phyloP scores from a whole-genome alignment of 2,888 invertebrate genomes.

The Sarcophaga rosellei region DNA sequence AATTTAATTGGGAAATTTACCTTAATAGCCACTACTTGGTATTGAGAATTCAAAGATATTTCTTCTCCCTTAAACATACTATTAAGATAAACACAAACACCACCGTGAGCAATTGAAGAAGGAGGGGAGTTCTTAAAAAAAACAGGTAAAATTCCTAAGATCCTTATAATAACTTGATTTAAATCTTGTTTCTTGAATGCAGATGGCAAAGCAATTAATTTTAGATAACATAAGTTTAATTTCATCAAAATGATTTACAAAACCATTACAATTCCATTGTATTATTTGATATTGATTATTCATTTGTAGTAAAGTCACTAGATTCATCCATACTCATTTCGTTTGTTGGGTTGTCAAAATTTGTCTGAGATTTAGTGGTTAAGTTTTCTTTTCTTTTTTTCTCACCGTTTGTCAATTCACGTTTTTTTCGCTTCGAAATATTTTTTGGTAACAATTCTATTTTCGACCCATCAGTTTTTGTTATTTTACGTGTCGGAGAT shows the following conservation, averaged over 20 bases:
- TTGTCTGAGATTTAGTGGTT: background rate
- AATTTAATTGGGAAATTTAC: background rate
- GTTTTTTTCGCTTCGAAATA: no score
- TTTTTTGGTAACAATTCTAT: no score
- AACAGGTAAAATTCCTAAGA: slow-evolving; percentile 44
- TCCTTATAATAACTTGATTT: slow-evolving; percentile 18
- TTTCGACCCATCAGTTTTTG: background rate
- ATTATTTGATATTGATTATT: background rate
- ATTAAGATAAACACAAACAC: background rate
- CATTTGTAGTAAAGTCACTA: background rate
- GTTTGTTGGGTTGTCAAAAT: background rate
- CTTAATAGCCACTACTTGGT: slow-evolving; percentile 33
- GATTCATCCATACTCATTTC: background rate
- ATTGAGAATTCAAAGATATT: slow-evolving; percentile 9
- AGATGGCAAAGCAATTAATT: slow-evolving; percentile 37
- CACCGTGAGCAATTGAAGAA: background rate
- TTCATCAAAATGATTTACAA: background rate
- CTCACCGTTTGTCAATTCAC: no score
- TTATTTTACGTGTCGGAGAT: background rate
- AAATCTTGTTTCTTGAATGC: slow-evolving; percentile 49
- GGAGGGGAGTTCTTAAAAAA: slow-evolving; percentile 28
- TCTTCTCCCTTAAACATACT: slow-evolving; percentile 19
- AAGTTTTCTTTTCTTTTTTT: no score
- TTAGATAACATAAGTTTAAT: background rate
- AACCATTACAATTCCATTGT: no score